phyloP scores from a whole-genome alignment of 1,140 invertebrate species.

The Drosophila kikkawai region DNA sequence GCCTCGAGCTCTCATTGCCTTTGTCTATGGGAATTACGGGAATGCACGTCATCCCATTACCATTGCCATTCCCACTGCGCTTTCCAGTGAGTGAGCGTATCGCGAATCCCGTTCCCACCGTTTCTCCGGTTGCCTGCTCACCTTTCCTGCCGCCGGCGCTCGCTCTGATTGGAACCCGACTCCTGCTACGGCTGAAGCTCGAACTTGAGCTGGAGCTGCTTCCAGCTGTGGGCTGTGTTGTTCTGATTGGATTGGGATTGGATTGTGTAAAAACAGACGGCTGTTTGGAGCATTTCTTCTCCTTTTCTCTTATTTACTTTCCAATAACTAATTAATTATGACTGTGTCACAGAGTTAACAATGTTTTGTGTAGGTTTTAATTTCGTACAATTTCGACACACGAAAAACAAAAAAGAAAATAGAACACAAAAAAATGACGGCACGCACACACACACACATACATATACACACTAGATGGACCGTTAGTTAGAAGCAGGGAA shows the following conservation, averaged over 20 bases:
- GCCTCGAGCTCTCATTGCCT: constrained; percentile 1
- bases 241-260: constrained; percentile 5
- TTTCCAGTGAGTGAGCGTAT: background rate
- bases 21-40: constrained; percentile 25
- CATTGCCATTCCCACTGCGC: constrained; percentile 21
- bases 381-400: constrained; percentile 1
- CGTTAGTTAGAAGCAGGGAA: constrained; percentile 7
- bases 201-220: constrained; percentile 7
- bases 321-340: background rate
- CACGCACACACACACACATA: constrained; percentile 8
- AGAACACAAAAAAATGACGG: constrained; percentile 5
- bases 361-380: background rate
- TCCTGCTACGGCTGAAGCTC: constrained; percentile 20
- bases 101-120: constrained; percentile 22
- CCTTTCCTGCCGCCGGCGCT: constrained; percentile 37
- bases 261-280: constrained; percentile 14
- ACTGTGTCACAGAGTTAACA: background rate
- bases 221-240: constrained; percentile 1
- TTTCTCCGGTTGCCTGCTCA: constrained; percentile 30
- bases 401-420: constrained; percentile 4
- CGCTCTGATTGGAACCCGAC: constrained; percentile 35
- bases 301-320: background rate
- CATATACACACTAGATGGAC: background rate
- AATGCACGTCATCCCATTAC: constrained; percentile 29
- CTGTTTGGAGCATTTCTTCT: constrained; percentile 19